Evolutionary conservation across 1,140 invertebrate genomes (phyloP), one percentile per base, ranked within the genome.

Genomic region (Scaptomyza graminum): DNA sequence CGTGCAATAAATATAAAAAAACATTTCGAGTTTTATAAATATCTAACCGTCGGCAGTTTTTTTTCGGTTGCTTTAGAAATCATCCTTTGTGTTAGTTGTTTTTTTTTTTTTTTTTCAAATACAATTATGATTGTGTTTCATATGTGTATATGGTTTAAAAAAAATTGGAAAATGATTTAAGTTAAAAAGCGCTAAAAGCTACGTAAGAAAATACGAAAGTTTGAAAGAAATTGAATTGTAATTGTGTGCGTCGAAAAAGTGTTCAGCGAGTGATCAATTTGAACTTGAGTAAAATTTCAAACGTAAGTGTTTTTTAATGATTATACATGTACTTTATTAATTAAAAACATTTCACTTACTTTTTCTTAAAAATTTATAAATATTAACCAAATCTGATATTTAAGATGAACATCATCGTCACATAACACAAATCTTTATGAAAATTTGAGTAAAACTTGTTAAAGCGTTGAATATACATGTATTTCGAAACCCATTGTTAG

Each of bases 11-110:
- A 41, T 22, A 57, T 31, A 56, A 37, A 25, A 56, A 37, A 60
- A 49, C 28, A 22, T 28, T 43, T 46, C 28, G 13, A 47, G 55
- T 28, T 52, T 51, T 15, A 22, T 11, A 28, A 31, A 63, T 61
- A 34, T 34, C 18, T 22, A 63, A 55, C 78, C 78, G 78, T 81
- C 78, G 78, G 78, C 78, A 16, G 49, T 65, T 9, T 28, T 49
- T 61, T 76, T 81, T 70, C 63, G 41, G 25, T 46, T 16, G 13
- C 8, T 46, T 46, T 43, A n/a, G 13, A 8, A 16, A 46, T 46
- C 44, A 18, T 1, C 11, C 50, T 31, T 44, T 51, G 43, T 49
- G 59, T 69, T 41, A 41, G 16, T 67, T 61, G n/a, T 16, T 61
- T 67, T 28, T 1, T 8, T 66, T 74, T 79, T 79, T 76, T 72